Percentiles rank a stretch among this genome's conserved stretches.
phyloP scores from a whole-genome alignment of 2,113 vertebrate species.

The Ammospiza caudacuta region DNA sequence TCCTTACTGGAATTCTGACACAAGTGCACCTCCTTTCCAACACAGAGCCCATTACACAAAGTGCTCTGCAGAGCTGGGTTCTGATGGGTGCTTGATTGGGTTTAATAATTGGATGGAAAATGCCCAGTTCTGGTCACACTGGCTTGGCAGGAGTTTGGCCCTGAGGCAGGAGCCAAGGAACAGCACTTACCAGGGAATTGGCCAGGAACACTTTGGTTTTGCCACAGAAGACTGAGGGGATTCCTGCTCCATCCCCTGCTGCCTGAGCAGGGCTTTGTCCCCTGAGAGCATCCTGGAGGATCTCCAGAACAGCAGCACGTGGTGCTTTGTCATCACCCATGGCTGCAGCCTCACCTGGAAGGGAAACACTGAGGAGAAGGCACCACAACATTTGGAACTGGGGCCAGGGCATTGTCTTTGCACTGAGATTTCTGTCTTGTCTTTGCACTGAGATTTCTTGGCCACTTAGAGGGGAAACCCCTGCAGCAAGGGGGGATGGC shows the following conservation, averaged over 20 bases:
- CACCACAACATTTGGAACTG: not conserved
- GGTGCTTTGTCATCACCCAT: not conserved
- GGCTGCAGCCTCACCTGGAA: slow-evolving; percentile 35
- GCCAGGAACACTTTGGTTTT: slow-evolving; percentile 94
- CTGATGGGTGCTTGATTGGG: not conserved
- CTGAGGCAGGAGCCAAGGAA: not conserved
- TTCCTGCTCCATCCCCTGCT: not conserved
- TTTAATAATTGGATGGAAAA: not conserved
- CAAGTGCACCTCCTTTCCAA: not conserved
- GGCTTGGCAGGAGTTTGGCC: not conserved
- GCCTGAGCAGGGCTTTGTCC: not conserved
- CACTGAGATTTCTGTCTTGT: not conserved
- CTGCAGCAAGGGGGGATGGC: not conserved
- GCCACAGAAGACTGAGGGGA: slow-evolving; percentile 81
- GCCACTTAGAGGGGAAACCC: not conserved
- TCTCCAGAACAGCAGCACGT: slow-evolving; percentile 59
- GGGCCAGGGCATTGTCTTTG: not conserved
- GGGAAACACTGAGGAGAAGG: not conserved
- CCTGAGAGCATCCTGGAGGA: slow-evolving; percentile 55
- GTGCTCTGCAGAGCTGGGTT: not conserved
- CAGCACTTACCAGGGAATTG: slow-evolving; percentile 75
- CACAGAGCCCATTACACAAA: not conserved
- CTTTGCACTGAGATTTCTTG: not conserved
- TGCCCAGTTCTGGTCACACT: not conserved
- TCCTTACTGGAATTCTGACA: not conserved